phyloP scores from a whole-genome alignment of 2,797 vertebrate genomes.

The Furcifer pardalis region DNA sequence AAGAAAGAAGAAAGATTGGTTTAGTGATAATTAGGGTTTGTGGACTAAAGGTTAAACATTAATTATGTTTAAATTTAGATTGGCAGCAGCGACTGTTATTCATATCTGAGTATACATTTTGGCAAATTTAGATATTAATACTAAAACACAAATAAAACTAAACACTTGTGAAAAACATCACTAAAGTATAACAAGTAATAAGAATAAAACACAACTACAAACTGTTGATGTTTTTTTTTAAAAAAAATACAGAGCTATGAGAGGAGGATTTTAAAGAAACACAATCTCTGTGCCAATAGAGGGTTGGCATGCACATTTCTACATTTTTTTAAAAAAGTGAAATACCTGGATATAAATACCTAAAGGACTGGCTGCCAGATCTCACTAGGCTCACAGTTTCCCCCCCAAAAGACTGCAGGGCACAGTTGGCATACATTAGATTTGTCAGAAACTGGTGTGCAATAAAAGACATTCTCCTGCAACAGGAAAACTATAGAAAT shows the following conservation, averaged over 20 bases:
- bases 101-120: too few relatives aligned
- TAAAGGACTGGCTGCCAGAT: conserved; percentile 62
- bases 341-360: conserved; percentile 59
- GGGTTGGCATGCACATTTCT: neutral
- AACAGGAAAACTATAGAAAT: conserved; percentile 44
- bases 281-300: rapidly evolving
- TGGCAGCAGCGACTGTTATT: too few relatives aligned
- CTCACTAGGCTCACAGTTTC: conserved; percentile 50
- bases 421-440: conserved; percentile 60
- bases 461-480: conserved; percentile 40
- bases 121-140: too few relatives aligned
- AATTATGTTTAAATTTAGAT: too few relatives aligned
- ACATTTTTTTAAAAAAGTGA: conserved; percentile 17
- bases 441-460: conserved; percentile 56
- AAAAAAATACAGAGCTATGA: neutral
- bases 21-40: neutral
- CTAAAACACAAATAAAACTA: too few relatives aligned
- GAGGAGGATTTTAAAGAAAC: conserved; percentile 38
- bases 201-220: neutral
- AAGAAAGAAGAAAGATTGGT: neutral
- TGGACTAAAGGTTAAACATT: neutral
- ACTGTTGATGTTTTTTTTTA: neutral
- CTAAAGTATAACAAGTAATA: neutral
- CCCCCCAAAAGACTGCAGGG: conserved; percentile 56
- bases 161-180: too few relatives aligned